Base-by-base conservation (phyloP, 2,888 invertebrate species). In the Colostygia pectinataria region DNA sequence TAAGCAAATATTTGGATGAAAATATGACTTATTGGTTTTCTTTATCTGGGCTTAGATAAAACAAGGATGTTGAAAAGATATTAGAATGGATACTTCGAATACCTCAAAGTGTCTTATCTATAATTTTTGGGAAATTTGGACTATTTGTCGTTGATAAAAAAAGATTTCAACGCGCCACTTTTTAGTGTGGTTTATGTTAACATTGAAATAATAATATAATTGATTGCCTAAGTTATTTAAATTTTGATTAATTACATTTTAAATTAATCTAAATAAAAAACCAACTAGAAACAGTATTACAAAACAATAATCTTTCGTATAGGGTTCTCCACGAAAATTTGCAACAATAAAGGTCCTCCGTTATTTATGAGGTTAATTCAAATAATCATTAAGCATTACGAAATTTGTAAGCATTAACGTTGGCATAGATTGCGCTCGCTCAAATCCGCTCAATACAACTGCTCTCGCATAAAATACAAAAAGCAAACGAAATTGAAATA, bases 401-500 rank as follows among this genome's bases (percentile, higher is more conserved):
- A 43, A 43, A 34, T n/a, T n/a, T n/a, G n/a, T 42, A 34, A 15
- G 31, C 13, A 38, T 18, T 46, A 1, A 20, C 52, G 47, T 49
- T 47, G 34, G 34, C 38, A 32, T 29, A 43, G 32, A 51, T 50
- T 56, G 45, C 45, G 13, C 32, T n/a, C n/a, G n/a, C n/a, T n/a
- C n/a, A n/a, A n/a, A n/a, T n/a, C n/a, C n/a, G n/a, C n/a, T 48
- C 42, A 27, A 53, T 40, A 53, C 42, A 32, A 59, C 52, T 55
- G 50, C 53, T 52, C 47, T 61, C 51, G 55, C 54, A 57, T 61
- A 57, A 57, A 56, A 56, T 61, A 63, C 60, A 65, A 68, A 55
- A 52, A 49, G 48, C 32, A 38, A 42, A 41, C 42, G 37, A 49
- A 59, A 55, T 59, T 57, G 56, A 62, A 67, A 61, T 60, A 53